These are phyloP conservation scores for Eulemur mongoz DNA, from an alignment of 2,797 vertebrate species.

Conservation along the genomic window DNA sequence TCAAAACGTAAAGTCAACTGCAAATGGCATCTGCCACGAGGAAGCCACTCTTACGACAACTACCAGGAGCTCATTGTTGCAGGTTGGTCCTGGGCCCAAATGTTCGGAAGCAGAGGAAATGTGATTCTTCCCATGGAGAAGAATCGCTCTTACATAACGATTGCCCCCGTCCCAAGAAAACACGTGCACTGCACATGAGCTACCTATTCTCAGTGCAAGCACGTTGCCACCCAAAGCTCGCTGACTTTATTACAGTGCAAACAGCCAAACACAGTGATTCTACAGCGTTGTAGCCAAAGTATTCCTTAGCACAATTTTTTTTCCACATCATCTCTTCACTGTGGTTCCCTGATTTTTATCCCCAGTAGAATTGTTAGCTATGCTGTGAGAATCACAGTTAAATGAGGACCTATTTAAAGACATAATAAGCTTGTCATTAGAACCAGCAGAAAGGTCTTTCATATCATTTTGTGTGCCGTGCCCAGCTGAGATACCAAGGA, in stretches of 20 bases:
- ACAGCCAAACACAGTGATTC: not conserved
- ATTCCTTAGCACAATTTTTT: not conserved
- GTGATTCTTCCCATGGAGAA: fast-evolving
- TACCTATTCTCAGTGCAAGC: fast-evolving
- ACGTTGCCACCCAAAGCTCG: too few species aligned
- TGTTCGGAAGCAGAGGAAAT: fast-evolving
- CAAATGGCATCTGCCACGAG: fast-evolving
- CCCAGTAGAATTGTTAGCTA: not conserved
- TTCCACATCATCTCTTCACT: not conserved
- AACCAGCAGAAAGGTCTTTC: not conserved
- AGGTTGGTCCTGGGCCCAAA: fast-evolving
- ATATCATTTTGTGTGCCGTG: constrained; percentile 19
- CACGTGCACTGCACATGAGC: fast-evolving
- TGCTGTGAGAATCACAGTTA: not conserved
- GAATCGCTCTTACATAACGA: too few species aligned
- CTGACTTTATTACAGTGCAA: not conserved
- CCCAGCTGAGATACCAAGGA: not conserved
- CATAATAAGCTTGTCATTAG: not conserved
- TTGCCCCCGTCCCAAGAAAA: too few species aligned
- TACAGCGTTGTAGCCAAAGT: fast-evolving
- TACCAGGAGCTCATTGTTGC: not conserved
- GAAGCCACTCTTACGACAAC: not conserved
- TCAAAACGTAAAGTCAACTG: fast-evolving
- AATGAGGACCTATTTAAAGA: not conserved
- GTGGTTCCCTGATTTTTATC: not conserved